phyloP scores from a whole-genome alignment of 2,888 invertebrate genomes.

The Morpho achilles region DNA sequence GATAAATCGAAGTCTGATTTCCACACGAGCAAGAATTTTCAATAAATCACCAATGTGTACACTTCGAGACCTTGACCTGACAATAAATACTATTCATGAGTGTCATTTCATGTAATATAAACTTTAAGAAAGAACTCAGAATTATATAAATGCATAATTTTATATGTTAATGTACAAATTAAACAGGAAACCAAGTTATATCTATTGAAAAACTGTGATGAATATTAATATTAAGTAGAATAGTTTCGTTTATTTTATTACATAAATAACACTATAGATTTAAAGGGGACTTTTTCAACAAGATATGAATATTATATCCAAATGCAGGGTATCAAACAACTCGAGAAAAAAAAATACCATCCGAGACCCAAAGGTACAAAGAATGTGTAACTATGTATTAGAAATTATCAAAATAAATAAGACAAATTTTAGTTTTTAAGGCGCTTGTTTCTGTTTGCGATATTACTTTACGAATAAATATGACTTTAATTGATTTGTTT shows the following conservation, averaged over 20 bases:
- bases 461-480: conserved; percentile 26
- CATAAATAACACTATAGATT: neutral
- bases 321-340: conserved; percentile 17
- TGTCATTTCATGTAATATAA: neutral
- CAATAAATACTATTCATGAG: neutral
- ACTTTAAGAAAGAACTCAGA: no score
- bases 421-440: conserved; percentile 29
- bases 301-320: neutral
- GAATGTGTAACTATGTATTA: conserved; percentile 29
- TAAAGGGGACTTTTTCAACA: conserved; percentile 8
- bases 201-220: conserved; percentile 59
- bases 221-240: conserved; percentile 53
- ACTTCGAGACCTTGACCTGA: neutral
- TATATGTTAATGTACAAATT: conserved; percentile 24
- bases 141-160: neutral
- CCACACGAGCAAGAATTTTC: no score
- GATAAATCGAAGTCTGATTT: no score
- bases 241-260: conserved; percentile 29
- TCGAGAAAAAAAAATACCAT: neutral
- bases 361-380: conserved; percentile 20
- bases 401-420: conserved; percentile 24
- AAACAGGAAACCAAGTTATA: conserved; percentile 26
- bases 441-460: conserved; percentile 27
- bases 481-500: neutral
- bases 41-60: no score